These are phyloP conservation scores for Danio rerio DNA, from an alignment of 2,113 vertebrate species.

Conservation along the genomic window GRCz12tu NC_133189.1:45284501-45285000, in stretches of 20 bases:
- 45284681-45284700: background rate
- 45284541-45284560: constrained; percentile 67
- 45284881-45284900: background rate
- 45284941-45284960: too few species aligned
- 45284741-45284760: background rate
- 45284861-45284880: background rate
- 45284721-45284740: constrained; percentile 1
- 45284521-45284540: constrained; percentile 60
- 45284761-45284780: background rate
- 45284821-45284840: background rate
- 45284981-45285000: too few species aligned
- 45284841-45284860: background rate
- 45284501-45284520: constrained; percentile 69
- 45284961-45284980: too few species aligned
- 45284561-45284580: constrained; percentile 65
- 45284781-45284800: background rate
- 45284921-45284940: background rate
- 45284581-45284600: constrained; percentile 62
- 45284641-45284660: constrained; percentile 54
- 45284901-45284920: background rate
- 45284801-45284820: background rate
- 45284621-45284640: constrained; percentile 40
- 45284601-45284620: constrained; percentile 58
- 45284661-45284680: constrained; percentile 43
- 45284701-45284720: constrained; percentile 13